Conservation (phyloP, 2,888 invertebrate genomes). For the Drosophila sordidapex region DNA sequence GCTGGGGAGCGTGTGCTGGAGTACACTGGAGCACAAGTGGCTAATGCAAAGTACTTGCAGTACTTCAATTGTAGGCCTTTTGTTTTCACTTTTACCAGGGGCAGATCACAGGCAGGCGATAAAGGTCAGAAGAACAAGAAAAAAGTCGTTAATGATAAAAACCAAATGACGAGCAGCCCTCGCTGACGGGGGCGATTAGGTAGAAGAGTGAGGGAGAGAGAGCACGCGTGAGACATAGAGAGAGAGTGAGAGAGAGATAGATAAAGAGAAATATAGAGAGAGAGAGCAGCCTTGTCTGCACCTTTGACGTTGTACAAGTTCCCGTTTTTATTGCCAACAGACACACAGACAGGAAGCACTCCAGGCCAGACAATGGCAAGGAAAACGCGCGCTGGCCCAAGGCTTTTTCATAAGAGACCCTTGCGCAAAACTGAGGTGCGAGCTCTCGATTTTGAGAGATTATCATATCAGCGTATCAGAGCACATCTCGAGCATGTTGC, state of each 20-base stretch:
- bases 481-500: constrained; percentile 54
- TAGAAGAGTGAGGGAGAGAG: neutral
- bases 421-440: constrained; percentile 77
- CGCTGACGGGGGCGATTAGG: constrained; percentile 61
- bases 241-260: neutral
- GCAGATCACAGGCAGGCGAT: constrained; percentile 67
- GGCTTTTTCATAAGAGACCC: constrained; percentile 30
- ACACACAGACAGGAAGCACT: constrained; percentile 67
- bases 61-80: constrained; percentile 52
- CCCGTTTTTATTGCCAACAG: constrained; percentile 70
- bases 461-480: constrained; percentile 65
- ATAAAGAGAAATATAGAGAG: neutral
- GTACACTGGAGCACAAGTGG: constrained; percentile 9
- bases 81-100: constrained; percentile 54
- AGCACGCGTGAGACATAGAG: neutral
- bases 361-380: constrained; percentile 52
- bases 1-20: constrained; percentile 1
- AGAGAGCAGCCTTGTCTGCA: constrained; percentile 39
- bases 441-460: constrained; percentile 80
- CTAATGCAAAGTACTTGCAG: constrained; percentile 46
- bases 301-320: constrained; percentile 49
- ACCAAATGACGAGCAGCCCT: constrained; percentile 77
- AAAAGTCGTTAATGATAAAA: constrained; percentile 79
- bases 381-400: constrained; percentile 34
- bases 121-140: constrained; percentile 47